Percentiles rank a stretch among this genome's conserved stretches.
phyloP scores from a whole-genome alignment of 2,797 vertebrate species.

The Tachyglossus aculeatus region DNA sequence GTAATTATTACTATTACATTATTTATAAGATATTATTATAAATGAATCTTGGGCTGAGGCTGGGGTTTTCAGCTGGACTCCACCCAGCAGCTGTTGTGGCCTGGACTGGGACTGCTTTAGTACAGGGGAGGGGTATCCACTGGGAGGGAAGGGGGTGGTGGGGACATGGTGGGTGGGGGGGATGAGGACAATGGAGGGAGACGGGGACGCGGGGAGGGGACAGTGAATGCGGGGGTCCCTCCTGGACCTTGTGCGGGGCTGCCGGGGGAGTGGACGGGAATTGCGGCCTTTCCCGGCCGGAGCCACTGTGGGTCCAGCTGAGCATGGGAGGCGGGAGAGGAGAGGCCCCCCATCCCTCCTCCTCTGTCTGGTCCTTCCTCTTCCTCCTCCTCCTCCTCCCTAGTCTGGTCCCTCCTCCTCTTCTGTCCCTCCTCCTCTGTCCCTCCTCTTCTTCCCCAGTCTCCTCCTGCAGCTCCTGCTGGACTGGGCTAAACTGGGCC shows the following conservation, averaged over 20 bases:
- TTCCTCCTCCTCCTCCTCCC: slow-evolving; percentile 2
- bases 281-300: too few relatives aligned
- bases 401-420: neutral
- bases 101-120: neutral
- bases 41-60: too few relatives aligned
- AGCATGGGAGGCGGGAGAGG: neutral
- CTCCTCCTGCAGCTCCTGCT: neutral
- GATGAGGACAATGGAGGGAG: too few relatives aligned
- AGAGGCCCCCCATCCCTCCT: neutral
- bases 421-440: neutral
- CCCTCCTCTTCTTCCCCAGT: too few relatives aligned
- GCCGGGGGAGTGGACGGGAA: neutral
- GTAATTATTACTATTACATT: too few relatives aligned
- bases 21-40: too few relatives aligned
- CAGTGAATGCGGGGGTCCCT: too few relatives aligned
- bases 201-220: neutral
- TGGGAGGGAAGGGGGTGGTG: neutral
- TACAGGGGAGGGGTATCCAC: neutral
- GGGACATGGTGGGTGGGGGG: neutral
- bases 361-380: neutral
- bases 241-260: neutral
- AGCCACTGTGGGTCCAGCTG: neutral
- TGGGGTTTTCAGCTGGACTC: too few relatives aligned
- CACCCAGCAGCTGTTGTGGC: neutral
- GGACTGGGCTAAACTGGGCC: neutral